These are phyloP conservation scores for Shinisaurus crocodilurus DNA, from an alignment of 2,113 vertebrate genomes.

Conservation along the genomic window DNA sequence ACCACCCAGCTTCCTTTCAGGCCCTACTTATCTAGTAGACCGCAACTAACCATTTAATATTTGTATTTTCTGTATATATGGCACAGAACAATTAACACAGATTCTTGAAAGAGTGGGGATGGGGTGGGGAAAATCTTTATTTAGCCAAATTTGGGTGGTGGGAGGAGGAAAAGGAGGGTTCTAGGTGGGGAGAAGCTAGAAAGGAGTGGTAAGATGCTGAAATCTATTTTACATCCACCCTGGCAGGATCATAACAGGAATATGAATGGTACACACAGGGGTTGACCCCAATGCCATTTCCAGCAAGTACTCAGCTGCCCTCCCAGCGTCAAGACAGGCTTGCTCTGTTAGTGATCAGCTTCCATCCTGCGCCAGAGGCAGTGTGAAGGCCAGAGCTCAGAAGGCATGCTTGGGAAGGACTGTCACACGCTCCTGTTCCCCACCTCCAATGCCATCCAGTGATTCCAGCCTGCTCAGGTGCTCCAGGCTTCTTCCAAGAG, in stretches of 20 bases:
- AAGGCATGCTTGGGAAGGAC: constrained; percentile 85
- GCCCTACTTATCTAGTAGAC: too few relatives aligned
- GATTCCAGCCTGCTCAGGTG: constrained; percentile 80
- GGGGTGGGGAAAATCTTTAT: constrained; percentile 78
- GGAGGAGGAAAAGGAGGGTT: constrained; percentile 15
- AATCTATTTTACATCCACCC: constrained; percentile 64
- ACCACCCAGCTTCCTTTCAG: too few relatives aligned
- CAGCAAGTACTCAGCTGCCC: constrained; percentile 60
- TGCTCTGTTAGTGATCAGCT: constrained; percentile 72
- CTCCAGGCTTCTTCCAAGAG: constrained; percentile 84
- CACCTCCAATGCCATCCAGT: constrained; percentile 88
- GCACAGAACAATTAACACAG: constrained; percentile 66
- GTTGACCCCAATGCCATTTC: constrained; percentile 58
- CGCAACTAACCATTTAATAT: too few relatives aligned
- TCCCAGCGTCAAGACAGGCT: constrained; percentile 60
- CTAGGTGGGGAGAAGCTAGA: constrained; percentile 62
- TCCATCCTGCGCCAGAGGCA: constrained; percentile 69
- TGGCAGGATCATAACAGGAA: constrained; percentile 48
- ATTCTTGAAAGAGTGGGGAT: constrained; percentile 35
- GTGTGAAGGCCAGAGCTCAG: constrained; percentile 76
- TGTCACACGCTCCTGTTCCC: constrained; percentile 88
- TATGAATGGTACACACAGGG: constrained; percentile 51
- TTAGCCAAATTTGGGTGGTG: constrained; percentile 65
- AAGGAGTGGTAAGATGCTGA: constrained; percentile 73
- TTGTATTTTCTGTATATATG: constrained; percentile 22